These are phyloP conservation scores for Dryobotodes eremita DNA, from an alignment of 2,888 invertebrate genomes.

Conservation along the genomic window DNA sequence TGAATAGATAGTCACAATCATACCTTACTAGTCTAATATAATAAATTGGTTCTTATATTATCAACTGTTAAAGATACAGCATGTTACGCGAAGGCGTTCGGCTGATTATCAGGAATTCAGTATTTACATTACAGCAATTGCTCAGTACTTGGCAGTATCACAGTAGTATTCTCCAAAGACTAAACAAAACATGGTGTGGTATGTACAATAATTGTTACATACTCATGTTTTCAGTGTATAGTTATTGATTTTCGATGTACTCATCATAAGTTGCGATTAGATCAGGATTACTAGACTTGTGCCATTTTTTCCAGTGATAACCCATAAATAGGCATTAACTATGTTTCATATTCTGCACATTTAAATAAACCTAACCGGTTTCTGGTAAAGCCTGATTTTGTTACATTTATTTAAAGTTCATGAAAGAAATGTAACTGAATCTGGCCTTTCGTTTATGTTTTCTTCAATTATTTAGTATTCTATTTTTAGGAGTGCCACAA, in stretches of 20 bases:
- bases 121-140: slow-evolving; percentile 28
- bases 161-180: slow-evolving; percentile 1
- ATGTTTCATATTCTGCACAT: background rate
- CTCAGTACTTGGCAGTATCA: slow-evolving; percentile 1
- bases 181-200: slow-evolving; percentile 25
- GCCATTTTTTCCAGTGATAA: background rate
- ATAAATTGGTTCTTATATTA: slow-evolving; percentile 15
- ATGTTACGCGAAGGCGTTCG: slow-evolving; percentile 16
- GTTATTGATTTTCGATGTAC: slow-evolving; percentile 19
- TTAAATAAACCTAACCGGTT: background rate
- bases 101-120: slow-evolving; percentile 11
- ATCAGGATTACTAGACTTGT: background rate
- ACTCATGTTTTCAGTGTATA: background rate
- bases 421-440: slow-evolving; percentile 1
- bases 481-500: background rate
- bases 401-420: background rate
- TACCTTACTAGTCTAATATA: background rate
- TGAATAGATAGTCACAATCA: background rate
- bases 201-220: slow-evolving; percentile 11
- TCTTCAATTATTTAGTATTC: background rate
- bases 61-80: slow-evolving; percentile 26
- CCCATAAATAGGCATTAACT: background rate
- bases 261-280: background rate
- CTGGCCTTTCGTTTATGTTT: background rate
- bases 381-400: background rate